Evolutionary conservation across 2,113 vertebrate species (phyloP), one percentile per base, ranked within the genome.

Genomic region (Tetrax tetrax): DNA sequence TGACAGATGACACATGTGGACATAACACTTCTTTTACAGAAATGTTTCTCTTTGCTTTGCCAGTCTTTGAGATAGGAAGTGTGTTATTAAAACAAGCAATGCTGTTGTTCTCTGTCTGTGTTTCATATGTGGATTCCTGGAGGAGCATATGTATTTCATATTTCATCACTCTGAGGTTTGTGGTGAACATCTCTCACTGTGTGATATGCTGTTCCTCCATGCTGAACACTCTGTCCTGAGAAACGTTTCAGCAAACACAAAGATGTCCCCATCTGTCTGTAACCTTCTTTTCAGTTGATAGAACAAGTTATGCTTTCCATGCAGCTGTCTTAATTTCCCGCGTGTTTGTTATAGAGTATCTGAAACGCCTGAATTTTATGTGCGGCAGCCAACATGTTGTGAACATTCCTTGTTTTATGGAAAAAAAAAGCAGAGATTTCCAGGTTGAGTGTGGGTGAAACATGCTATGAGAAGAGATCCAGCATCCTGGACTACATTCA

Each of bases 31-130:
- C 25, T 94, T 78, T 63, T 45, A 78, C 14, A 81, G 56, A 78
- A 89, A 87, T 68, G 13, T 90, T 96, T 95, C 80, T 93, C 51
- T 87, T 87, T 92, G 17, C 77, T 89, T 90, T 93, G 80, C 35
- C 83, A 84, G 83, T 69, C 68, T 90, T 90, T 84, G 53, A 91
- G 79, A 84, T 57, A 94, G 38, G 28, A 77, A 80, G 37, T 27
- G 6, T 87, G 35, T 56, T 83, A 82, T 71, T 91, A 82, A 89
- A 81, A 54, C 65, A 86, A 64, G 7, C 0, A 3, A 53, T 64
- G 48, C 50, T 78, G 54, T 57, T 72, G 48, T 75, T 90, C 82
- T 64, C 35, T 78, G 28, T 66, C 68, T 47, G 47, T 86, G 47
- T 93, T 89, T 93, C 83, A 50, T 20, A 68, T 78, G 65, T 41